Evolutionary conservation across 1,140 invertebrate genomes (phyloP), one percentile per base, ranked within the genome.

Genomic region (Atta texana): DNA sequence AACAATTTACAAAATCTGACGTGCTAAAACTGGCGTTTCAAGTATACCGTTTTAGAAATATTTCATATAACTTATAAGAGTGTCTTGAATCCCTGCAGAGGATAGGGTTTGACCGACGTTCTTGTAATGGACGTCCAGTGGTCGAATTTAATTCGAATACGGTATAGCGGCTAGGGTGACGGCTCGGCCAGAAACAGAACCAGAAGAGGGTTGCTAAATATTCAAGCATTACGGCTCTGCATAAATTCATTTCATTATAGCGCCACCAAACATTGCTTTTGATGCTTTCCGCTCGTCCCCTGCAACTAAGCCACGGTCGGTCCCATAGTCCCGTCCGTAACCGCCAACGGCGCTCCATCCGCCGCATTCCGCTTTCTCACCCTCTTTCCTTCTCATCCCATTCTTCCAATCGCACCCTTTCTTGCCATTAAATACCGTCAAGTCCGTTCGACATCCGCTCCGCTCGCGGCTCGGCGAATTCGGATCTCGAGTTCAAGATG

Each of bases 171-270:
- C 84, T 87, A 90, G 91, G 92, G 92, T 92, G 92, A 92, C 91
- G 90, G 92, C 90, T 91, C 90, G 92, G 91, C 93, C 93, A 94
- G 92, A 93, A 94, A 93, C 93, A 93, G 94, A 94, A 93, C 93
- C 93, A 94, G 93, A 94, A 94, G 93, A 95, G 94, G 94, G 94
- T 94, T 91, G 95, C 95, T 96, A 96, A 96, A 96, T 96, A 96
- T 96, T 96, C 95, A 96, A 94, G 95, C 95, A 96, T 96, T 96
- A 96, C 95, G 95, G 95, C 95, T 96, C 95, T 96, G 96, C 96
- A 96, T 96, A 96, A 96, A 96, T 96, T 96, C 96, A 96, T 96
- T 96, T 96, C 96, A 96, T 96, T 96, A 96, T 94, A 94, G 93
- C 95, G 94, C 95, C 95, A 95, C 96, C 96, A 96, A 96, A 96